Evolutionary conservation across 2,888 invertebrate species (phyloP).

Genomic region (Alviniconcha strummeri): DNA sequence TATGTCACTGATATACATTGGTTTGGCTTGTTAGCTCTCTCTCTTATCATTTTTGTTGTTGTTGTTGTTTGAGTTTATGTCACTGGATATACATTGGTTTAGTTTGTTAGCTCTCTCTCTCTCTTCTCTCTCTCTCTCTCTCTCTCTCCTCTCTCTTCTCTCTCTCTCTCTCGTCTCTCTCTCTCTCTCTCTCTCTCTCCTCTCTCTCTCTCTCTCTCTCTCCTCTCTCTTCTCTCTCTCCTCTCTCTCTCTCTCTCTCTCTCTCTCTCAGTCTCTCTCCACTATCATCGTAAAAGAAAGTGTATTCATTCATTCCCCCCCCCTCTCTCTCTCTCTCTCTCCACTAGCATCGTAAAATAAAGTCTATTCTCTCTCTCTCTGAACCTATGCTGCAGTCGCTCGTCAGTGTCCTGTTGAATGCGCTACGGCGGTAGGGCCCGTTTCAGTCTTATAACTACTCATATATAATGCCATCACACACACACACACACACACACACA

Average conservation of each 20-base stretch:
- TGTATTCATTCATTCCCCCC: background rate
- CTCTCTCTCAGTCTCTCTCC: background rate
- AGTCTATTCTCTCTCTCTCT: no score
- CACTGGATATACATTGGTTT: no score
- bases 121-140: background rate
- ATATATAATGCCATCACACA: no score
- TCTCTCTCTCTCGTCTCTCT: background rate
- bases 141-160: background rate
- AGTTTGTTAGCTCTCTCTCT: no score
- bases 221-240: background rate
- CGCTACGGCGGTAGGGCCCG: background rate
- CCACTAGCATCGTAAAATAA: no score
- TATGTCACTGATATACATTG: no score
- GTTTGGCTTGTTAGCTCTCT: no score
- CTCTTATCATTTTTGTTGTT: no score
- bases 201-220: background rate
- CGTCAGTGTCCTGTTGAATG: background rate
- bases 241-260: background rate
- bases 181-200: background rate
- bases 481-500: no score
- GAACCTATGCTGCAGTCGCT: no score
- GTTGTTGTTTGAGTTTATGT: no score
- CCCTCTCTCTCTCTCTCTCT: background rate
- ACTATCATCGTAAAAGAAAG: no score
- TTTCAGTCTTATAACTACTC: background rate